Percentiles rank a stretch among this genome's conserved stretches.
These are phyloP conservation scores for Chelonus insularis DNA, from an alignment of 1,140 invertebrate species.

Conservation along the genomic window DNA sequence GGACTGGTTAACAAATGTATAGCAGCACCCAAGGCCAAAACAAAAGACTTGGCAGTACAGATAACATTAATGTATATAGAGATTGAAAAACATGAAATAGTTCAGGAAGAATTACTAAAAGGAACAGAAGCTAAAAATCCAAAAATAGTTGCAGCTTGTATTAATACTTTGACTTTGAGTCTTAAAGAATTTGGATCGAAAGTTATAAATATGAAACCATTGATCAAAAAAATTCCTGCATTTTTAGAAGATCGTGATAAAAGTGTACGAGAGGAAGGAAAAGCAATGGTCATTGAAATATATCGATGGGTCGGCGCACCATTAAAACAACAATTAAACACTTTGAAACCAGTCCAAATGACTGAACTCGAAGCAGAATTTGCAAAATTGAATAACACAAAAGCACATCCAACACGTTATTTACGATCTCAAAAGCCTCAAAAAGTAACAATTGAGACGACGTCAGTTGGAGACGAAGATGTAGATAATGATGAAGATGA, in stretches of 20 bases:
- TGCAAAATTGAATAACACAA: slow-evolving; percentile 69
- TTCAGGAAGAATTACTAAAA: slow-evolving; percentile 89
- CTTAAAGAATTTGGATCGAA: slow-evolving; percentile 90
- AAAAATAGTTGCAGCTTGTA: slow-evolving; percentile 87
- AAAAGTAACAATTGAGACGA: slow-evolving; percentile 64
- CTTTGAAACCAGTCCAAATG: slow-evolving; percentile 86
- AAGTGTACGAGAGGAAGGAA: slow-evolving; percentile 87
- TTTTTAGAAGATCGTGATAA: slow-evolving; percentile 92
- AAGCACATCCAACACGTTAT: slow-evolving; percentile 76
- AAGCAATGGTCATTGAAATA: slow-evolving; percentile 86
- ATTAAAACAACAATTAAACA: slow-evolving; percentile 82
- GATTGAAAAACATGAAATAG: slow-evolving; percentile 91
- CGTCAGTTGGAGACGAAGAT: slow-evolving; percentile 56
- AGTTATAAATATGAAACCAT: slow-evolving; percentile 84
- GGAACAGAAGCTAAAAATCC: slow-evolving; percentile 95
- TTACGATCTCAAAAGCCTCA: slow-evolving; percentile 88
- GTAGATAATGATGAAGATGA: slow-evolving; percentile 64
- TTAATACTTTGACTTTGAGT: slow-evolving; percentile 74
- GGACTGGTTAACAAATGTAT: slow-evolving; percentile 92
- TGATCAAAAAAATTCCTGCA: slow-evolving; percentile 84
- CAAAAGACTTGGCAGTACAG: slow-evolving; percentile 87
- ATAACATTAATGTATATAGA: slow-evolving; percentile 93
- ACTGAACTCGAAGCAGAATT: slow-evolving; percentile 90
- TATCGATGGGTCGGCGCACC: slow-evolving; percentile 89
- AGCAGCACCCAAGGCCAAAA: slow-evolving; percentile 86